These are phyloP conservation scores for Lithophane socia DNA, from an alignment of 2,888 invertebrate species.

Conservation along the genomic window DNA sequence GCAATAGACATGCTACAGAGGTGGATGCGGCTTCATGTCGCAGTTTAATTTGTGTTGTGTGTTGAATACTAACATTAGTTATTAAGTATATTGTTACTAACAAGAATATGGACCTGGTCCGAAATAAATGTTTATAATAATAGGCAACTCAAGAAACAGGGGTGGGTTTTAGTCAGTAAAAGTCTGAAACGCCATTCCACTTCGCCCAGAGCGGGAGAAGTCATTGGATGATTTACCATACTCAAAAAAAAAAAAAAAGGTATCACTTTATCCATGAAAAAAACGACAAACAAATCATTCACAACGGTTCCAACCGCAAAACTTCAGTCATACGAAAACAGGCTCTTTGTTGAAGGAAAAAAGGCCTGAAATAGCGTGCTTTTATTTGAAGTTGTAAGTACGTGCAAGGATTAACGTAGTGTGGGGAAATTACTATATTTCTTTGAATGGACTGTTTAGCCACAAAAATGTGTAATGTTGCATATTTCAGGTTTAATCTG, in stretches of 20 bases:
- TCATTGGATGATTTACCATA: too few species aligned
- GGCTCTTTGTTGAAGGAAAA: background rate
- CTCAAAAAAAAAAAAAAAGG: background rate
- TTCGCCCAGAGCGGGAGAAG: too few species aligned
- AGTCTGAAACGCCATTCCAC: too few species aligned
- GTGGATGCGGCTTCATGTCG: too few species aligned
- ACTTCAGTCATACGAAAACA: conserved; percentile 22
- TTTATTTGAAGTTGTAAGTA: conserved; percentile 11
- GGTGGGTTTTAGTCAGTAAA: too few species aligned
- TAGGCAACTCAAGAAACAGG: too few species aligned
- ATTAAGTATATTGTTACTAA: too few species aligned
- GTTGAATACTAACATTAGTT: too few species aligned
- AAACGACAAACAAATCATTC: conserved; percentile 31
- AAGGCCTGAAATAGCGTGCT: conserved; percentile 24
- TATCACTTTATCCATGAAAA: conserved; percentile 50
- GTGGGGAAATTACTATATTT: conserved; percentile 52
- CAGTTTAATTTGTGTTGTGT: too few species aligned
- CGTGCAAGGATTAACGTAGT: conserved; percentile 46
- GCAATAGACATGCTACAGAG: too few species aligned
- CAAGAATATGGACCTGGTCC: too few species aligned
- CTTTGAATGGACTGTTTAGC: background rate
- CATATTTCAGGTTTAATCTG: conserved; percentile 4
- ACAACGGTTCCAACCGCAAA: conserved; percentile 40
- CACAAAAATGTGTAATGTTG: conserved; percentile 10
- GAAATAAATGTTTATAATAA: too few species aligned